These are phyloP conservation scores for Phania funesta DNA, from an alignment of 2,888 invertebrate species.

Conservation along the genomic window DNA sequence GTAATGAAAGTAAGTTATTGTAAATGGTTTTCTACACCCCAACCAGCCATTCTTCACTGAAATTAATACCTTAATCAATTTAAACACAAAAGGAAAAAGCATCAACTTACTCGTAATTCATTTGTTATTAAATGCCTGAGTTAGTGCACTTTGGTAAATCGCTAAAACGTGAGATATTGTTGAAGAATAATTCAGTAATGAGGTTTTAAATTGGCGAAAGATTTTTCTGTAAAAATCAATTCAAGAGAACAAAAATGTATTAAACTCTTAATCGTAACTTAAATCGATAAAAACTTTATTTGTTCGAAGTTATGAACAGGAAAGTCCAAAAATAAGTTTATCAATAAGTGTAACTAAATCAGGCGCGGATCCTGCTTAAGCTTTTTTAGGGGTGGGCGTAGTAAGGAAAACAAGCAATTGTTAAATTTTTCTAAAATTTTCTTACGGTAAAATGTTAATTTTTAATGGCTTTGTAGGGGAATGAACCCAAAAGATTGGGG, in stretches of 20 bases:
- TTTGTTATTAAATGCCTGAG: slow-evolving; percentile 7
- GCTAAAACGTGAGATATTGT: slow-evolving; percentile 46
- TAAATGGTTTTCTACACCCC: not conserved
- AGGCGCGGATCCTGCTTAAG: no score
- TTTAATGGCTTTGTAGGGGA: no score
- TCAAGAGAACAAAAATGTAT: not conserved
- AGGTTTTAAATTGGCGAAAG: not conserved
- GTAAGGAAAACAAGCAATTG: no score
- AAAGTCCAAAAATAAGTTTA: no score
- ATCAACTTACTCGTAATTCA: not conserved
- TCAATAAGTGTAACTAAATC: no score
- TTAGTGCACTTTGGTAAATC: not conserved
- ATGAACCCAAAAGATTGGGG: no score
- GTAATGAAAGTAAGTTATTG: slow-evolving; percentile 25
- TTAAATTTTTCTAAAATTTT: no score
- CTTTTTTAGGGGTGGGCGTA: no score
- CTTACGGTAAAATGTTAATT: no score
- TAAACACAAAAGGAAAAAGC: not conserved
- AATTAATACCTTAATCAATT: not conserved
- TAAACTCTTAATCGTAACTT: no score
- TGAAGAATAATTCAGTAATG: slow-evolving; percentile 9
- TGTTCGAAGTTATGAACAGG: no score
- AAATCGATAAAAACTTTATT: no score
- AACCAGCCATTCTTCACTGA: not conserved
- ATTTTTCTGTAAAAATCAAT: not conserved